Evolutionary conservation across 2,113 vertebrate genomes (phyloP), one percentile per base, ranked within the genome.

Genomic region (Parus major): DNA sequence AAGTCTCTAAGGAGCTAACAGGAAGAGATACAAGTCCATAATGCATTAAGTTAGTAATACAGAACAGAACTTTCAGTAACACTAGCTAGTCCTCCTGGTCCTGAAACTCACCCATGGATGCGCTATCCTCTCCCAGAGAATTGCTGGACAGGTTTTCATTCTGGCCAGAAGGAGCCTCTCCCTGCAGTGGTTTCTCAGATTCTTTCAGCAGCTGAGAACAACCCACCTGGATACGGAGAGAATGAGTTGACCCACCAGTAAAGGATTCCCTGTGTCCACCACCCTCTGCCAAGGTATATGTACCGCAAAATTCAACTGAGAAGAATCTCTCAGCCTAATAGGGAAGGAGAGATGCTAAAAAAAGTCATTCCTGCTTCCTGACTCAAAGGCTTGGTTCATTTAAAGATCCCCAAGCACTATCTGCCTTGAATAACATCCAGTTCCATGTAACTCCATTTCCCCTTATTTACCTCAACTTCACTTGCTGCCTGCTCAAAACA

Each of bases 201-300:
- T 98, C 98, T 92, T 98, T 98, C 57, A 98, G 81, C 61, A 98
- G 94, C 95, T 98, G 98, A 94, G 98, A 98, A 83, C 98, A 98
- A 52, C 97, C 97, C 93, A 98, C 98, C 98, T 98, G 87, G 55
- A 90, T 49, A 90, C 42, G 41, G 80, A 52, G 22, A 47, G 69
- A 81, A 66, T 35, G 15, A 57, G 22, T 3, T 73, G n/a, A 66
- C 20, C n/a, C 29, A 68, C 55, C 19, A 76, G 31, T 36, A 77
- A 90, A 77, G 12, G 50, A 77, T 61, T 76, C 31, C 29, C 36
- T 35, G 27, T 21, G 22, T 44, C 22, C 35, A 77, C 11, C 15
- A 18, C 29, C 9, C 28, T 69, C 33, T 65, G 46, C 57, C 53
- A 61, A 82, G 22, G 16, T 39, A 61, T 20, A 11, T 63, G 31